A percentile compares a stretch with the other conserved stretches of the same genome.
Evolutionary conservation across 2,113 vertebrate species (phyloP).

Genomic region (Lichenostomus cassidix): DNA sequence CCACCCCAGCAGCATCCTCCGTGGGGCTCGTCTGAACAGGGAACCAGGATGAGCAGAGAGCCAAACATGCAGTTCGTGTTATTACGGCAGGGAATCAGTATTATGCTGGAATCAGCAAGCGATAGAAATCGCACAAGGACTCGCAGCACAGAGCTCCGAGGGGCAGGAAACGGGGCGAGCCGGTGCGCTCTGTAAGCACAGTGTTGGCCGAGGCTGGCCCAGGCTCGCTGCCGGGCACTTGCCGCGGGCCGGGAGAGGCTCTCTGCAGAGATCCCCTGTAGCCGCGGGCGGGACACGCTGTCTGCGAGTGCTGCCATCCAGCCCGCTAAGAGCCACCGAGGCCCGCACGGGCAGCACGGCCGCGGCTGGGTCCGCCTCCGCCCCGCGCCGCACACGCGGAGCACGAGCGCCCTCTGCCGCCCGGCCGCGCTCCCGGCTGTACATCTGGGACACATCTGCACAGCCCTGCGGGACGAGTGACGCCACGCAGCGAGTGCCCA

Average conservation of each 20-base stretch:
- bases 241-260: neutral
- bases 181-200: neutral
- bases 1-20: neutral
- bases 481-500: fast-evolving
- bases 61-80: neutral
- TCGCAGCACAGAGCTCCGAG: neutral
- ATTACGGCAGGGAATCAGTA: neutral
- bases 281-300: neutral
- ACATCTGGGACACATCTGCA: neutral
- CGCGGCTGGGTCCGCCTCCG: neutral
- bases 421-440: neutral
- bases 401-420: conserved; percentile 15
- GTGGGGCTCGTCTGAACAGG: neutral
- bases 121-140: neutral
- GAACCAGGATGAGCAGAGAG: neutral
- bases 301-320: neutral
- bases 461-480: fast-evolving
- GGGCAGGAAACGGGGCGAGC: fast-evolving
- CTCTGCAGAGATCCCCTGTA: neutral
- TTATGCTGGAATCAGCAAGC: neutral
- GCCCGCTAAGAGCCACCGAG: neutral
- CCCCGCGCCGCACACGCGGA: neutral
- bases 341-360: neutral
- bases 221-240: neutral
- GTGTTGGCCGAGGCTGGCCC: neutral